Conservation (phyloP, 2,797 vertebrate species). For the Sebastes diploproa region DNA sequence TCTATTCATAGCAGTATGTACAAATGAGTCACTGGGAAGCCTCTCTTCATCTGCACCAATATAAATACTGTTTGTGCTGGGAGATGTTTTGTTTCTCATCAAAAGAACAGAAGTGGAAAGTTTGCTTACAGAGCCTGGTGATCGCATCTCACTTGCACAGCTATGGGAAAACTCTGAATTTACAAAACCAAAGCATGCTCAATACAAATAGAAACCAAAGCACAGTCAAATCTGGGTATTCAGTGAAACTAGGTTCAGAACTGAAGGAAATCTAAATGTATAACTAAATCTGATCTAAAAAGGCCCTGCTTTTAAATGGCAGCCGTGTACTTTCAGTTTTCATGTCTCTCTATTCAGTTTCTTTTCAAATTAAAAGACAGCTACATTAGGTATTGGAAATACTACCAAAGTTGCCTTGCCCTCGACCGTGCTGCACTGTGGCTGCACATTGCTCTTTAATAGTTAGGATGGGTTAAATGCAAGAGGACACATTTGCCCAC, state of each 20-base stretch:
- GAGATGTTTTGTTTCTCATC: constrained; percentile 54
- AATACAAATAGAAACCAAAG: constrained; percentile 4
- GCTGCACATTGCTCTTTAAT: constrained; percentile 34
- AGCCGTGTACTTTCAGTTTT: background rate
- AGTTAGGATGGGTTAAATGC: constrained; percentile 34
- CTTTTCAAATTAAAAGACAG: background rate
- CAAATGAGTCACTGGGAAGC: constrained; percentile 55
- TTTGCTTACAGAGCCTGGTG: constrained; percentile 22
- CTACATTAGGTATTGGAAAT: background rate
- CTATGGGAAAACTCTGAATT: constrained; percentile 30
- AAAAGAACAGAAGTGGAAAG: constrained; percentile 42
- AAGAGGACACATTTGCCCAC: constrained; percentile 33
- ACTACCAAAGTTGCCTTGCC: background rate
- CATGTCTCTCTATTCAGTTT: background rate
- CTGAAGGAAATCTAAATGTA: background rate
- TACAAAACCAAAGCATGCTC: constrained; percentile 24
- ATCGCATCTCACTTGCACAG: constrained; percentile 32
- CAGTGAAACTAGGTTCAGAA: constrained; percentile 14
- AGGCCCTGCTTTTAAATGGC: background rate
- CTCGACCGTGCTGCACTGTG: constrained; percentile 6
- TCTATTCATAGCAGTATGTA: constrained; percentile 61
- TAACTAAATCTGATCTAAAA: background rate
- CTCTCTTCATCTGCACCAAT: constrained; percentile 43
- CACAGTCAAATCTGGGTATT: background rate
- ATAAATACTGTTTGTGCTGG: constrained; percentile 48